These are phyloP conservation scores for Scaptomyza caliginosa DNA, from an alignment of 2,888 invertebrate genomes.

Conservation along the genomic window DNA sequence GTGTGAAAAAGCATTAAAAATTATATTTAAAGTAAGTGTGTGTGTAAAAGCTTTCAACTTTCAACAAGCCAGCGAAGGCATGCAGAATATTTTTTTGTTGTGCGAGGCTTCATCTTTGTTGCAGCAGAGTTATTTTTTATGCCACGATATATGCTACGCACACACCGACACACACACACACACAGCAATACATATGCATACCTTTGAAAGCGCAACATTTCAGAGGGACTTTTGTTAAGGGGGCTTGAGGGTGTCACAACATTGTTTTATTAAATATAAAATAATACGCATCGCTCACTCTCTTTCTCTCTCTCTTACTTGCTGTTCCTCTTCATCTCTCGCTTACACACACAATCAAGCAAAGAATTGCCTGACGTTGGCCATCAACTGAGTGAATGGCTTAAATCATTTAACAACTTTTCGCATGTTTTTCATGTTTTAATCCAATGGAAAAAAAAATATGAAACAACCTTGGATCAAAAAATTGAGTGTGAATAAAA, in stretches of 20 bases:
- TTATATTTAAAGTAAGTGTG: conserved; percentile 34
- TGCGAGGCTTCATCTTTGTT: conserved; percentile 7
- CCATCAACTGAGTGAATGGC: conserved; percentile 6
- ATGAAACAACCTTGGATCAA: no score
- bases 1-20: conserved; percentile 41
- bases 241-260: conserved; percentile 33
- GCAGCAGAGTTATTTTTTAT: conserved; percentile 18
- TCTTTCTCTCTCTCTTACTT: background rate
- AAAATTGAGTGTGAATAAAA: background rate
- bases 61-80: conserved; percentile 29
- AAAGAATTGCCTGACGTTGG: background rate
- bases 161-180: background rate
- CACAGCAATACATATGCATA: conserved; percentile 11
- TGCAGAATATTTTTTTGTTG: conserved; percentile 32
- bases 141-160: conserved; percentile 15
- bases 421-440: background rate
- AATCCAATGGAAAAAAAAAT: background rate
- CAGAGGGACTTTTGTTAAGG: background rate
- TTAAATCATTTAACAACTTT: conserved; percentile 50
- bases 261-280: conserved; percentile 69
- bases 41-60: conserved; percentile 55
- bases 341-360: background rate
- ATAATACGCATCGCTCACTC: conserved; percentile 23
- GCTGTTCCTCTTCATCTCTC: background rate
- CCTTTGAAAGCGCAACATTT: conserved; percentile 40